These are phyloP conservation scores for Pionites leucogaster DNA, from an alignment of 2,113 vertebrate species.

Conservation along the genomic window DNA sequence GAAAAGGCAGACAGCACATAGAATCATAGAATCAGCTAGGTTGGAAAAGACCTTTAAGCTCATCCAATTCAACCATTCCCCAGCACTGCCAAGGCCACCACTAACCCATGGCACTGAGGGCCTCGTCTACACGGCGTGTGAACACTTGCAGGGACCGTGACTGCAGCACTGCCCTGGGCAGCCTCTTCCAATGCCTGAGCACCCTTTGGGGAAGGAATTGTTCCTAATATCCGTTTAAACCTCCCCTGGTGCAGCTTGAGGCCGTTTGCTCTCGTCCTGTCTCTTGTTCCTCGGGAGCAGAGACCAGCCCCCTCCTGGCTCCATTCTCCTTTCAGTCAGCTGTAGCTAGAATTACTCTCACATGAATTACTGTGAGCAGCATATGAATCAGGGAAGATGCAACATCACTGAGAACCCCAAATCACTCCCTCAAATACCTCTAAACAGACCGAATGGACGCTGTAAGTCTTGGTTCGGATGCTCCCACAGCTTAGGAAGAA, in stretches of 20 bases:
- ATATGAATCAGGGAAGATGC: neutral
- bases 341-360: neutral
- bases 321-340: neutral
- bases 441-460: neutral
- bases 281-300: neutral
- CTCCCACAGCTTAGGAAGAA: neutral
- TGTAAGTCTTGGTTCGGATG: neutral
- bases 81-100: neutral
- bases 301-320: neutral
- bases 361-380: neutral
- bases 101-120: neutral
- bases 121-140: rapidly evolving
- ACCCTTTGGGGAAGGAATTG: neutral
- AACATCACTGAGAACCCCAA: neutral
- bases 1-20: neutral
- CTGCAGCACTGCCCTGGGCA: neutral
- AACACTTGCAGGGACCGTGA: neutral
- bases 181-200: neutral
- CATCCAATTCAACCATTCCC: neutral
- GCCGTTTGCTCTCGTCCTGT: neutral
- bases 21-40: neutral
- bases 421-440: neutral
- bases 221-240: neutral
- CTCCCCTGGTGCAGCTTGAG: neutral
- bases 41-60: neutral